Evolutionary conservation across 2,888 invertebrate species (phyloP).

Genomic region (Coleophora flavipennella): DNA sequence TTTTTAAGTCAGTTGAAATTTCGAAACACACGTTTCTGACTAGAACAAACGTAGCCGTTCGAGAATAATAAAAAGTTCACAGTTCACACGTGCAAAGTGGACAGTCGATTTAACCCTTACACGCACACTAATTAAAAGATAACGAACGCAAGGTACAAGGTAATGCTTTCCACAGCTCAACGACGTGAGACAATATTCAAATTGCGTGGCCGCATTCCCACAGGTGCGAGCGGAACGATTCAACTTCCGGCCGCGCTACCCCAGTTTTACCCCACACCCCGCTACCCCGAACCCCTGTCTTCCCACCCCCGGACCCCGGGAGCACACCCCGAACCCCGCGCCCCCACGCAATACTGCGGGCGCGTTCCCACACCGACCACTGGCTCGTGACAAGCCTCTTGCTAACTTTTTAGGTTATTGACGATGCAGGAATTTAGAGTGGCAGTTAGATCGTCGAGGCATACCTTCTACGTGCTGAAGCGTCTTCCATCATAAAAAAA

Average conservation of each 20-base stretch:
- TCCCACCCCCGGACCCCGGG: conserved; percentile 28
- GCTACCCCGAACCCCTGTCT: conserved; percentile 48
- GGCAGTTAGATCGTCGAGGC: too few relatives aligned
- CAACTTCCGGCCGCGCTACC: conserved; percentile 32
- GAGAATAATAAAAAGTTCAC: too few relatives aligned
- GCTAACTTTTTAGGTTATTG: conserved; percentile 41
- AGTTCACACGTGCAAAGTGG: conserved; percentile 1
- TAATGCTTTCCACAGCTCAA: conserved; percentile 22
- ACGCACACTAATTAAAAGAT: conserved; percentile 12
- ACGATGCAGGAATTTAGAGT: conserved; percentile 13
- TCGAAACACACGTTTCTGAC: too few relatives aligned
- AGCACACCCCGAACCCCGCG: conserved; percentile 21
- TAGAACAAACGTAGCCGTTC: too few relatives aligned
- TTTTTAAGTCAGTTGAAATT: too few relatives aligned
- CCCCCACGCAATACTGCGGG: conserved; percentile 21
- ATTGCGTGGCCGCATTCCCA: conserved; percentile 59
- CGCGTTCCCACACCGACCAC: conserved; percentile 56
- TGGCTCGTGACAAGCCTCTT: conserved; percentile 50
- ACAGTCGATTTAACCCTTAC: conserved; percentile 4
- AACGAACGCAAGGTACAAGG: conserved; percentile 26
- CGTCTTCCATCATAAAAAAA: too few relatives aligned
- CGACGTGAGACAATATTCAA: conserved; percentile 37
- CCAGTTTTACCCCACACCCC: conserved; percentile 36
- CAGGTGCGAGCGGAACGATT: conserved; percentile 59
- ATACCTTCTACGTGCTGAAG: too few relatives aligned